Conservation (phyloP, 2,113 vertebrate genomes). For the Herpailurus yagouaroundi region DNA sequence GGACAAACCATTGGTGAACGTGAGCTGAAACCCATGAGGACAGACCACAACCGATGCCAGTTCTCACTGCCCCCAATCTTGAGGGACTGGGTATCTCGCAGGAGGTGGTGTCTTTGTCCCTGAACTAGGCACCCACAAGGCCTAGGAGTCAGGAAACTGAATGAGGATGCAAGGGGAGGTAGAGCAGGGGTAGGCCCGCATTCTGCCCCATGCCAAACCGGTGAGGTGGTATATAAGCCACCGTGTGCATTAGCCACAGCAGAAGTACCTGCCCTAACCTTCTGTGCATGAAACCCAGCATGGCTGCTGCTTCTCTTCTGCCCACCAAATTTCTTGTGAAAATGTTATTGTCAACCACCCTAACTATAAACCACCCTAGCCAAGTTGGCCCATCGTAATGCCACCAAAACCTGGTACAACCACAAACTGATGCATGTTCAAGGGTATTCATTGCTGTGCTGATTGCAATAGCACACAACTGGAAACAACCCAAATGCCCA, state of each 20-base stretch:
- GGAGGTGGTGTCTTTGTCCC: neutral
- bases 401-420: neutral
- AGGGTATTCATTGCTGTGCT: neutral
- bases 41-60: neutral
- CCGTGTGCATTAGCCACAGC: neutral
- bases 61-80: neutral
- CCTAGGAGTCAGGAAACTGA: neutral
- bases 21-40: neutral
- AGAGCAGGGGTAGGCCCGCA: neutral
- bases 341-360: neutral
- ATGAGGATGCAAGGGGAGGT: neutral
- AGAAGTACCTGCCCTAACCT: neutral
- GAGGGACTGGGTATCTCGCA: neutral
- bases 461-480: neutral
- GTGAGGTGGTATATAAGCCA: neutral
- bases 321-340: neutral
- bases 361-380: neutral
- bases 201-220: neutral
- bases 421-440: neutral
- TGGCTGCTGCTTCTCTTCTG: neutral
- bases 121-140: neutral
- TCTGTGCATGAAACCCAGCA: neutral
- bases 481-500: neutral
- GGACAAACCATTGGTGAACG: neutral
- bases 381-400: neutral